Evolutionary conservation across 2,888 invertebrate species (phyloP), one percentile per base, ranked within the genome.

Genomic region (Drosophila anomelani): DNA sequence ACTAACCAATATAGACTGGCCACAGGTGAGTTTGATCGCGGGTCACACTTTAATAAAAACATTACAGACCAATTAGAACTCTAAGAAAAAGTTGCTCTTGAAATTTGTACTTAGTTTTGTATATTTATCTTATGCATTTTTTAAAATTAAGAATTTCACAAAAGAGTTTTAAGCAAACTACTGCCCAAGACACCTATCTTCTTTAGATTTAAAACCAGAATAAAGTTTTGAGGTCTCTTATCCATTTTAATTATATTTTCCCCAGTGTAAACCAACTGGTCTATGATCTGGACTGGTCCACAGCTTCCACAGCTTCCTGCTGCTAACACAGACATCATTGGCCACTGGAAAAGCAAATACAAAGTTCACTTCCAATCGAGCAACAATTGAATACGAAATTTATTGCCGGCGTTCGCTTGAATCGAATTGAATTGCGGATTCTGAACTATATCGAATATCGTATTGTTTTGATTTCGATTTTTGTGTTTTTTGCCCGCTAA

Each of bases 301-400:
- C 64, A 70, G 83, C 26, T 26, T 26, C 26, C 26, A 26, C 88
- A 72, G 83, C 88, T 84, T 88, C 86, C 84, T 88, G 88, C 86
- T 88, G 82, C 85, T 83, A 85, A 87, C 77, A 85, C 78, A 84
- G 88, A 83, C 79, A 85, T 84, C 80, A 80, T 60, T 77, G 75
- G 67, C 63, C 72, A 71, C 51, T 53, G 51, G 34, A 36, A 80
- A 77, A 80, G 88, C 68, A 34, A 66, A 38, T 34, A 53, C 64
- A 66, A 66, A 66, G 64, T 51, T 66, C 64, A 67, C 26, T 51
- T 66, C 67, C 64, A 67, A 62, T 61, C 38, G 62, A 62, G 44
- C 62, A 46, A 44, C 77, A 89, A 84, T 87, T 89, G 85, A 87
- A 87, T 79, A 68, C 53, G 72, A 81, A 89, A 84, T 84, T 87